Base-by-base conservation (phyloP, 2,888 invertebrate genomes). In the Sphaeridia pumilis region DNA sequence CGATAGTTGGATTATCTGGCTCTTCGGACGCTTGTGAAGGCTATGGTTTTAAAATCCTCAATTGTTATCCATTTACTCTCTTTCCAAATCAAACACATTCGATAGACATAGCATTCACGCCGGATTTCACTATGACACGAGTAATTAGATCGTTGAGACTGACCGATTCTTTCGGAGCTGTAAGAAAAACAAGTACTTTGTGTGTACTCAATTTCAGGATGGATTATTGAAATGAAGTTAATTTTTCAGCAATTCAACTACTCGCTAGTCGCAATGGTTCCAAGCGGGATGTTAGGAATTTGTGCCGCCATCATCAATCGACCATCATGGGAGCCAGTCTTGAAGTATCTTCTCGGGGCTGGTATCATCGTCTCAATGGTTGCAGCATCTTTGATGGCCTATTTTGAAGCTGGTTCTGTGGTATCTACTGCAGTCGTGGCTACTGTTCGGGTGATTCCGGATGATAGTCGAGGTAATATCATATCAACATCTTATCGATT, bases 41-140 rank as follows among this genome's bases (percentile, higher is more conserved):
- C 7, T 83, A 83, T 65, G 87, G 87, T 20, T 88, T 87, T 68
- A 78, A 79, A 66, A 78, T 87, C 34, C 71, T 83, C 49, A 82
- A 86, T 67, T 88, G 88, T 67, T 74, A 74, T 28, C 76, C 82
- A 1, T 86, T 87, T 69, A 74, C 76, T 41, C 70, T 88, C 35
- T 73, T 73, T 54, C 83, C 86, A 24, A 87, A 87, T 67, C 77
- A 77, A 25, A 82, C 83, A 4, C 78, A 76, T 63, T 81, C 82
- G 69, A 79, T 92, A 52, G 87, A 89, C 66, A 84, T 92, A 58
- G 84, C 84, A 58, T 90, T 87, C 69, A 87, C 87, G 0, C 86
- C 90, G 1, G 90, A 90, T 72, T 87, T 89, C 67, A 86, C 88
- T 0, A 71, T 86, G 65, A 78, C 85, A 0, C 78, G 82, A 58